phyloP scores from a whole-genome alignment of 2,113 vertebrate genomes.

The Theropithecus gelada region DNA sequence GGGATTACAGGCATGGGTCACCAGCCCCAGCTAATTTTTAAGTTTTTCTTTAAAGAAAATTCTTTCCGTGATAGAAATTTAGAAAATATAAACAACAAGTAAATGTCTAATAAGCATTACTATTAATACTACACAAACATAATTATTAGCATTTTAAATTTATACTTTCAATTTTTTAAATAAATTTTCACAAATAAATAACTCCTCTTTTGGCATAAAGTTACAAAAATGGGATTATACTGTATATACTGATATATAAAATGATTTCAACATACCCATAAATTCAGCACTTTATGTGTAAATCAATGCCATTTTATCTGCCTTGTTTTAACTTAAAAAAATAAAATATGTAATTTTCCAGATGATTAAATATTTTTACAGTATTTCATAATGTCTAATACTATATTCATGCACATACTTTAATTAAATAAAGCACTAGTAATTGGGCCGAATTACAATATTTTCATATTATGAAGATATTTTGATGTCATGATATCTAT shows the following conservation, averaged over 20 bases:
- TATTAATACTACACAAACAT: neutral
- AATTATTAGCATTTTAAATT: neutral
- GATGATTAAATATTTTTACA: neutral
- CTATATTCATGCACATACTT: neutral
- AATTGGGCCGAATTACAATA: neutral
- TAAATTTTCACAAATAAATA: neutral
- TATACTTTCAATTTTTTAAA: neutral
- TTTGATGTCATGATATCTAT: neutral
- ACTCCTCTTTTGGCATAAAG: neutral
- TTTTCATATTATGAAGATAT: neutral
- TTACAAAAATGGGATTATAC: neutral
- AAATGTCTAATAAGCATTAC: neutral
- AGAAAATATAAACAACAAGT: neutral
- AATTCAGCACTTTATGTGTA: neutral
- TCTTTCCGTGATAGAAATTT: neutral
- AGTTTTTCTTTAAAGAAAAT: neutral
- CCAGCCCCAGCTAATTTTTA: too few species aligned
- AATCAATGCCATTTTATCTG: neutral
- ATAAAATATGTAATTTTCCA: neutral
- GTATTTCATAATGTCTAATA: neutral
- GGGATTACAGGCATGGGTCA: too few species aligned
- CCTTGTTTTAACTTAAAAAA: neutral
- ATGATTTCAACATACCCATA: neutral
- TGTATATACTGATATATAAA: neutral
- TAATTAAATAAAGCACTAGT: neutral